Base-by-base conservation (phyloP, 2,888 invertebrate genomes). In the Drosophila affinis region DNA sequence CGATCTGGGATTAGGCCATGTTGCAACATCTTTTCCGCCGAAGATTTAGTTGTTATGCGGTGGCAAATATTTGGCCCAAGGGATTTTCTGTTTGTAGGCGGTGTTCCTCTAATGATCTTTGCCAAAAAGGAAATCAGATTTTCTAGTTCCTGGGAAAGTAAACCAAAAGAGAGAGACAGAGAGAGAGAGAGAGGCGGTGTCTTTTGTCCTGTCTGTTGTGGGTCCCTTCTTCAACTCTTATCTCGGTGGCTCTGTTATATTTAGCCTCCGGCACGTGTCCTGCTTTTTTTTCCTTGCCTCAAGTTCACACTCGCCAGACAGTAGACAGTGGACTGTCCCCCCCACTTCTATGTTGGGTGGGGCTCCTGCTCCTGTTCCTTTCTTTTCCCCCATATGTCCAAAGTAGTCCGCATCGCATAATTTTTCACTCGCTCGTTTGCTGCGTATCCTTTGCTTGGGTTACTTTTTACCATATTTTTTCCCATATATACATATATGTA, bases 391-490 rank as follows among this genome's bases (percentile, higher is more conserved):
- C 62, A 39, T 63, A 48, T 74, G 69, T 60, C 72, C 78, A 70
- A 58, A 67, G 53, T 68, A 63, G 72, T 78, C 78, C 62, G 58
- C 67, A 85, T 61, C 68, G 89, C 88, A 88, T 83, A 85, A 89
- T 85, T 84, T 89, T 84, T 87, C 83, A 87, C 89, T 84, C 68
- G 77, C 72, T 75, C 21, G 75, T 75, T 72, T 69, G 75, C 27
- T 74, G 69, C 72, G 76, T 84, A 87, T 88, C 70, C 77, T 79
- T 21, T 21, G 21, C 21, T 3, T 79, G 63, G 57, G 61, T 72
- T 72, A 69, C 45, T 34, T 34, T 27, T 18, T 52, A 47, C 58
- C 73, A 64, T 58, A 55, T 59, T 72, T 64, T 56, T 56, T 56
- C n/a, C 14, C 39, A 39, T 2, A 29, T 29, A 27, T 2, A 7